A percentile compares a stretch with the other conserved stretches of the same genome.
Evolutionary conservation across 1,140 invertebrate genomes (phyloP).

Genomic region (Cotesia glomerata): DNA sequence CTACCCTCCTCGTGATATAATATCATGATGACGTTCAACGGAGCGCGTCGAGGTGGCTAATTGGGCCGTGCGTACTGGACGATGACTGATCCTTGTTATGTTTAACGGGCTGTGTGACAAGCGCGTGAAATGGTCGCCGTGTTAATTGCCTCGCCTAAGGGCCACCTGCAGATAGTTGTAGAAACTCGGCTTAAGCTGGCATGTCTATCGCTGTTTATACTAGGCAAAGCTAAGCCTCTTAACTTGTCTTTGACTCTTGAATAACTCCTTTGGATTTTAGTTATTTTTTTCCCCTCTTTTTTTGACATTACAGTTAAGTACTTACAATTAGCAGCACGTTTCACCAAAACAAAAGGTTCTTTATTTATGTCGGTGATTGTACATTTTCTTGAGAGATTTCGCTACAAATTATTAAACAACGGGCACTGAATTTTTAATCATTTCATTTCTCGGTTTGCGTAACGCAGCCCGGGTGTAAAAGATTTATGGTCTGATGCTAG

Average conservation of each 20-base stretch:
- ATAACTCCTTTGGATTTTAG: too few species aligned
- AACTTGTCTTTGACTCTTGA: not conserved
- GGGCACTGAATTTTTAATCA: too few species aligned
- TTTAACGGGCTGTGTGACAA: constrained; percentile 21
- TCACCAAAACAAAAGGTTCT: too few species aligned
- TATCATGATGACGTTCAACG: constrained; percentile 24
- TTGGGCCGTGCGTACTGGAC: constrained; percentile 23
- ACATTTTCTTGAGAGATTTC: too few species aligned
- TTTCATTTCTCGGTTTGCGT: too few species aligned
- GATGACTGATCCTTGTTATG: constrained; percentile 33
- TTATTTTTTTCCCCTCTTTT: not conserved
- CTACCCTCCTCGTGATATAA: not conserved
- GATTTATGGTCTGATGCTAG: too few species aligned
- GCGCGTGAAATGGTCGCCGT: constrained; percentile 12
- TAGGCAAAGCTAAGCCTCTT: not conserved
- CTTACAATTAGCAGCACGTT: not conserved
- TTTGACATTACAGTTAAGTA: not conserved
- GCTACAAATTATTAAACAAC: too few species aligned
- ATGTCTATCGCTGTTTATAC: too few species aligned
- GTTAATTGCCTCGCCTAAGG: constrained; percentile 13
- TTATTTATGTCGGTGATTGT: too few species aligned
- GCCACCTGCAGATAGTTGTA: not conserved
- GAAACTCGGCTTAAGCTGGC: too few species aligned
- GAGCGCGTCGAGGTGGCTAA: constrained; percentile 30
- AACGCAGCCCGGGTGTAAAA: too few species aligned